A percentile compares a stretch with the other conserved stretches of the same genome.
Conservation (phyloP, 2,888 invertebrate species). For the Pyralis farinalis region DNA sequence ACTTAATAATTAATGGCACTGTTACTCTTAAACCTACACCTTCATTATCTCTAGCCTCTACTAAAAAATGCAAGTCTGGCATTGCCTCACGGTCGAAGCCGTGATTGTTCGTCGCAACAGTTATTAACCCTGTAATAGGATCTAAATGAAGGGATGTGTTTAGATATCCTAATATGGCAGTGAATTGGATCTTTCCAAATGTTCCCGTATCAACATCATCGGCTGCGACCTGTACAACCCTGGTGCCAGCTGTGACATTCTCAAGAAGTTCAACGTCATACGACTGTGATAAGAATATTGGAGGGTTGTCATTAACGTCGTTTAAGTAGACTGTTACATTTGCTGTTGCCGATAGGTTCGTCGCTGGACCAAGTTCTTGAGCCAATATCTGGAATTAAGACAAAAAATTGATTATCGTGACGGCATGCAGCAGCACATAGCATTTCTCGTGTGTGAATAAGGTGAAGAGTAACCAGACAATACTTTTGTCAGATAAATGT, state of each 20-base stretch:
- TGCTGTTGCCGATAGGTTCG: slow-evolving; percentile 87
- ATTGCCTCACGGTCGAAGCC: slow-evolving; percentile 92
- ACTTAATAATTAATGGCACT: slow-evolving; percentile 86
- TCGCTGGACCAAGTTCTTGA: slow-evolving; percentile 88
- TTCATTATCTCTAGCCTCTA: slow-evolving; percentile 94
- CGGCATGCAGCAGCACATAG: too few species aligned
- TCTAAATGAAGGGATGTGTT: slow-evolving; percentile 90
- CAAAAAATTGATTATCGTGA: too few species aligned
- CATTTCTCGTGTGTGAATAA: too few species aligned
- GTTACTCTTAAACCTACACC: slow-evolving; percentile 89
- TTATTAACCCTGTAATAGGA: slow-evolving; percentile 88
- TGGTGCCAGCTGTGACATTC: slow-evolving; percentile 87
- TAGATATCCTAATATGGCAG: slow-evolving; percentile 87
- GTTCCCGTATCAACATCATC: slow-evolving; percentile 90
- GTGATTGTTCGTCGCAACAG: slow-evolving; percentile 87
- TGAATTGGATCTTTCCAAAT: slow-evolving; percentile 89
- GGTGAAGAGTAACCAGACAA: background rate
- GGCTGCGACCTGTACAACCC: slow-evolving; percentile 88
- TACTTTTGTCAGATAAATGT: background rate
- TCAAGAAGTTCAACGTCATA: slow-evolving; percentile 91
- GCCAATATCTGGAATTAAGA: slow-evolving; percentile 84
- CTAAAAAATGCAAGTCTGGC: slow-evolving; percentile 88
- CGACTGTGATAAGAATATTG: slow-evolving; percentile 86
- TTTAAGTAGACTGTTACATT: slow-evolving; percentile 90
- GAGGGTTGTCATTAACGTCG: slow-evolving; percentile 94